Evolutionary conservation across 2,888 invertebrate genomes (phyloP).

Genomic region (Epinotia nisella): DNA sequence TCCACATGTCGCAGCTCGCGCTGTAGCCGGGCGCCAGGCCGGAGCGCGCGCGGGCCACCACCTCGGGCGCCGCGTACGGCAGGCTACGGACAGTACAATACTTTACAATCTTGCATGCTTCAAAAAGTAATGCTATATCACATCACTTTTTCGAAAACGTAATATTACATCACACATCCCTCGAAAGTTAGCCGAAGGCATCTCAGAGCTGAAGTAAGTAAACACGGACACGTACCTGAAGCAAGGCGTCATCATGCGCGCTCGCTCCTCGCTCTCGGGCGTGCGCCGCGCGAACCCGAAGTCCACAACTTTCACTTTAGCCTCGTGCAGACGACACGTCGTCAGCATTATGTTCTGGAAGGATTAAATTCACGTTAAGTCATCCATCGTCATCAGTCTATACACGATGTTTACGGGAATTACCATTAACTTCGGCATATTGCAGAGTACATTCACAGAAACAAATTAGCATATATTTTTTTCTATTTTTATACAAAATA

Average conservation of each 20-base stretch:
- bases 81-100: slow-evolving; percentile 69
- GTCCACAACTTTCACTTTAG: slow-evolving; percentile 94
- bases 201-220: too few relatives aligned
- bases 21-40: slow-evolving; percentile 88
- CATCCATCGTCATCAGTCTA: neutral
- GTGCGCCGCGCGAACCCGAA: slow-evolving; percentile 95
- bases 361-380: neutral
- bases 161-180: too few relatives aligned
- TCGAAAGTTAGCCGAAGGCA: too few relatives aligned
- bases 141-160: too few relatives aligned
- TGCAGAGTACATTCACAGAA: too few relatives aligned
- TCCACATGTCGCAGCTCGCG: slow-evolving; percentile 98
- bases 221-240: slow-evolving; percentile 87
- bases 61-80: slow-evolving; percentile 98
- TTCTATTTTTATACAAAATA: too few relatives aligned
- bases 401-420: too few relatives aligned
- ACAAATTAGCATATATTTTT: too few relatives aligned
- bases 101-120: too few relatives aligned
- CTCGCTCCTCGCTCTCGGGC: slow-evolving; percentile 64
- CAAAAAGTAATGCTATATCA: too few relatives aligned
- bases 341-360: slow-evolving; percentile 77
- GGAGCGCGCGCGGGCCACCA: slow-evolving; percentile 84
- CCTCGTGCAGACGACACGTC: slow-evolving; percentile 63
- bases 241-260: slow-evolving; percentile 90
- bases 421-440: too few relatives aligned